Conservation (phyloP, 2,113 vertebrate species). For the Cottus gobio region DNA sequence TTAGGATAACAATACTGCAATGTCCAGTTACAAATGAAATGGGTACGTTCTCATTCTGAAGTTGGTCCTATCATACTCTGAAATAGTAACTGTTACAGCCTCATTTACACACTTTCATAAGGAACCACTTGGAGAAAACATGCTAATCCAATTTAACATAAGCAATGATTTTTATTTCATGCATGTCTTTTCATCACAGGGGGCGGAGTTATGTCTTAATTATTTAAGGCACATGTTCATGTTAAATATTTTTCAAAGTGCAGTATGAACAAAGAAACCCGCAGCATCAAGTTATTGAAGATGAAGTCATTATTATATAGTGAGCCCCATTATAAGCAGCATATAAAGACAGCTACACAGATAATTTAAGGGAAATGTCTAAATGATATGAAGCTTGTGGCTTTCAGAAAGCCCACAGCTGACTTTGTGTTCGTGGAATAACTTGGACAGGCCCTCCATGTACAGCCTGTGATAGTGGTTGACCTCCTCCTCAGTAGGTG, state of each 20-base stretch:
- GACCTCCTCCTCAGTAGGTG: conserved; percentile 81
- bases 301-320: not conserved
- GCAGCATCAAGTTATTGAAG: not conserved
- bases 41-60: not conserved
- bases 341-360: not conserved
- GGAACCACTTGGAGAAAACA: not conserved
- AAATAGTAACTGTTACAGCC: not conserved
- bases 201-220: not conserved
- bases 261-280: not conserved
- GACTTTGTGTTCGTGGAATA: conserved; percentile 86
- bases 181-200: not conserved
- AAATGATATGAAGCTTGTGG: conserved; percentile 80
- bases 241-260: conserved; percentile 5
- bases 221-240: not conserved
- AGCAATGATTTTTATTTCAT: conserved; percentile 1
- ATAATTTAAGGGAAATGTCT: conserved; percentile 36
- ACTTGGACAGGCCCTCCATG: conserved; percentile 77
- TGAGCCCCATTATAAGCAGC: not conserved
- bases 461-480: conserved; percentile 84
- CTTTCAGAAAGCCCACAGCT: conserved; percentile 80
- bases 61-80: not conserved
- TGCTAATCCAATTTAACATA: not conserved
- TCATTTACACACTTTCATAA: not conserved
- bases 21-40: not conserved
- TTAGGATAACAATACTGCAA: not conserved